Evolutionary conservation across 2,888 invertebrate species (phyloP).

Genomic region (Drosophila anceps): DNA sequence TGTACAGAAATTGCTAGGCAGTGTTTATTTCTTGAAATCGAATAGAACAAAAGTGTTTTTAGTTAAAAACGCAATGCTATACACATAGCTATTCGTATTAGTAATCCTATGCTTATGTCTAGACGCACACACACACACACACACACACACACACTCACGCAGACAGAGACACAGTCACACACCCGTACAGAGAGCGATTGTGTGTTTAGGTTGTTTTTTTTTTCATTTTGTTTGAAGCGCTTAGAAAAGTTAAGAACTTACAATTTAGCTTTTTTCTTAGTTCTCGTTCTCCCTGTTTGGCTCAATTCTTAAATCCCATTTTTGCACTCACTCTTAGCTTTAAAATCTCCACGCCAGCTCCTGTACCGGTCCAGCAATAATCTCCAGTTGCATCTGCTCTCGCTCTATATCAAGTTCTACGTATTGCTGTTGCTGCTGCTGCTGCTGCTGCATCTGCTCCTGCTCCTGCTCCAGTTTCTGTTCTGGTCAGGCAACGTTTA

Average conservation of each 20-base stretch:
- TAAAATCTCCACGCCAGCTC: constrained; percentile 71
- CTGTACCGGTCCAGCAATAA: constrained; percentile 50
- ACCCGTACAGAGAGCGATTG: constrained; percentile 6
- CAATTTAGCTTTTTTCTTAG: constrained; percentile 47
- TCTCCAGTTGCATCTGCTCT: constrained; percentile 17
- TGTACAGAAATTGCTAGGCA: constrained; percentile 45
- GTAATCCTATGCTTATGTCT: constrained; percentile 36
- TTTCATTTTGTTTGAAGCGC: constrained; percentile 54
- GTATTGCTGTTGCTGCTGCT: constrained; percentile 11
- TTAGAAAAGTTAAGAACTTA: constrained; percentile 73
- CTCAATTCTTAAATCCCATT: constrained; percentile 31
- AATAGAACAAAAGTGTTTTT: neutral
- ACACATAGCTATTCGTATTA: constrained; percentile 44
- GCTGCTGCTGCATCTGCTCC: constrained; percentile 1
- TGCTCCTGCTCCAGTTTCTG: constrained; percentile 15
- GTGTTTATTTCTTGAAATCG: constrained; percentile 16
- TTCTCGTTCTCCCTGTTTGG: constrained; percentile 50
- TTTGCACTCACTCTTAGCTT: constrained; percentile 40
- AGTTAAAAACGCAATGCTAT: constrained; percentile 35
- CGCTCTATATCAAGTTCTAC: neutral
- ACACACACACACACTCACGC: neutral
- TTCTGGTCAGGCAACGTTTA: constrained; percentile 59
- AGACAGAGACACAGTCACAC: neutral
- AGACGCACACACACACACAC: constrained; percentile 39
- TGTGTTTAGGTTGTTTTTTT: constrained; percentile 7